phyloP scores from a whole-genome alignment of 2,888 invertebrate genomes.

The Lasioglossum lativentre region DNA sequence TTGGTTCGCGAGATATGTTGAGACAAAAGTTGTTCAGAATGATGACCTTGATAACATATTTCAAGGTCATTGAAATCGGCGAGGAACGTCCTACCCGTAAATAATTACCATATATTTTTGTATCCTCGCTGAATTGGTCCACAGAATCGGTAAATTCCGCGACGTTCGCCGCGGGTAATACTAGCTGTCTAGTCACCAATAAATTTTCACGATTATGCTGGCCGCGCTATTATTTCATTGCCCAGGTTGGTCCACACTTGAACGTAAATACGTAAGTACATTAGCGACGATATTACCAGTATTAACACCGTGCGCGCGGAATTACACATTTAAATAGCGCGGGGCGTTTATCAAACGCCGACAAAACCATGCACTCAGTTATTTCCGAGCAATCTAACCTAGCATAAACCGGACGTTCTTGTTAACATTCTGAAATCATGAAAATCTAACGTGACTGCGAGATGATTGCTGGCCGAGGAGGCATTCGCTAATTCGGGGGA shows the following conservation, averaged over 20 bases:
- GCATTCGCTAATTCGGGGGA: too few relatives aligned
- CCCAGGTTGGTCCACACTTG: not conserved
- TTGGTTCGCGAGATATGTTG: too few relatives aligned
- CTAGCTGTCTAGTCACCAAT: not conserved
- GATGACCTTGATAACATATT: too few relatives aligned
- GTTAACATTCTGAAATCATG: not conserved
- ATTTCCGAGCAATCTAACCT: constrained; percentile 8
- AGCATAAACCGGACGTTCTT: not conserved
- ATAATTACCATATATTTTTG: not conserved
- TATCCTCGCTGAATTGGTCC: not conserved
- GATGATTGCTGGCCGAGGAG: not conserved
- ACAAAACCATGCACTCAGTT: constrained; percentile 39
- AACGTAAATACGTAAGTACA: not conserved
- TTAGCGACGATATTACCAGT: constrained; percentile 27
- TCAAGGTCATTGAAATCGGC: too few relatives aligned
- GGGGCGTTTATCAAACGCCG: constrained; percentile 45
- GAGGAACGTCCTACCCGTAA: too few relatives aligned
- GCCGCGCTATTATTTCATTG: not conserved
- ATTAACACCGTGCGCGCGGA: constrained; percentile 17
- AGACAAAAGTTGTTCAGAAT: too few relatives aligned
- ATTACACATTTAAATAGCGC: constrained; percentile 31
- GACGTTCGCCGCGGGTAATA: not conserved
- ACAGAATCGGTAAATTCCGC: not conserved
- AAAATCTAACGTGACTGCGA: not conserved
- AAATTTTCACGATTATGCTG: not conserved